A percentile compares a stretch with the other conserved stretches of the same genome.
These are phyloP conservation scores for Cinclus mexicanus DNA, from an alignment of 2,113 vertebrate species.

Conservation along the genomic window DNA sequence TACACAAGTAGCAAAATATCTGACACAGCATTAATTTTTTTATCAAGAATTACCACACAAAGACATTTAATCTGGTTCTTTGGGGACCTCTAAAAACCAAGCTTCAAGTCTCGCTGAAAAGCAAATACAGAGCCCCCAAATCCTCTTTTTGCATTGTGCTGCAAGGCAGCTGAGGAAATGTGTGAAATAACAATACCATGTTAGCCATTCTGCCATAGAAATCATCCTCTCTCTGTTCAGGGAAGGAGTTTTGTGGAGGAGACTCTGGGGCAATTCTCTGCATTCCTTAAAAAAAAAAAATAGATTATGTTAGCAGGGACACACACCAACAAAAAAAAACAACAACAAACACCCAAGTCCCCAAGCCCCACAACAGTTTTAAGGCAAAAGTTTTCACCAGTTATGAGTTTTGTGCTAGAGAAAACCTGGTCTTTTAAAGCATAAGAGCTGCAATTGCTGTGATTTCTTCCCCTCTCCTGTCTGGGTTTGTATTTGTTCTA, in stretches of 20 bases:
- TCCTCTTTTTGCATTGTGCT: background rate
- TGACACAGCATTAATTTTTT: background rate
- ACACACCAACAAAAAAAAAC: background rate
- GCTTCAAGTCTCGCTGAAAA: background rate
- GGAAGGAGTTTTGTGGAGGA: slow-evolving; percentile 59
- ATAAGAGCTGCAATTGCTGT: background rate
- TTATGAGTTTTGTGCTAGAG: background rate
- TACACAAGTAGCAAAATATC: background rate
- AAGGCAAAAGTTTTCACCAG: background rate
- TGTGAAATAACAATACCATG: slow-evolving; percentile 74
- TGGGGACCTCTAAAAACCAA: background rate
- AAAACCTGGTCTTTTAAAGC: background rate
- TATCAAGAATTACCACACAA: background rate
- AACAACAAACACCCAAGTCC: background rate
- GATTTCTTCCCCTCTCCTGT: background rate
- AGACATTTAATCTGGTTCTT: background rate
- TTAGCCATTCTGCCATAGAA: slow-evolving; percentile 82
- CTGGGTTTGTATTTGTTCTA: background rate
- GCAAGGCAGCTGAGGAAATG: background rate
- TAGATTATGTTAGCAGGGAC: background rate
- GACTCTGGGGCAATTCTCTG: slow-evolving; percentile 17
- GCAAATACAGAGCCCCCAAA: background rate
- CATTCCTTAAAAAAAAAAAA: background rate
- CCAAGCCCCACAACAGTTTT: rapidly evolving
- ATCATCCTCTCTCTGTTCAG: slow-evolving; percentile 78